Conservation (phyloP, 2,797 vertebrate genomes). For the Anas capensis region DNA sequence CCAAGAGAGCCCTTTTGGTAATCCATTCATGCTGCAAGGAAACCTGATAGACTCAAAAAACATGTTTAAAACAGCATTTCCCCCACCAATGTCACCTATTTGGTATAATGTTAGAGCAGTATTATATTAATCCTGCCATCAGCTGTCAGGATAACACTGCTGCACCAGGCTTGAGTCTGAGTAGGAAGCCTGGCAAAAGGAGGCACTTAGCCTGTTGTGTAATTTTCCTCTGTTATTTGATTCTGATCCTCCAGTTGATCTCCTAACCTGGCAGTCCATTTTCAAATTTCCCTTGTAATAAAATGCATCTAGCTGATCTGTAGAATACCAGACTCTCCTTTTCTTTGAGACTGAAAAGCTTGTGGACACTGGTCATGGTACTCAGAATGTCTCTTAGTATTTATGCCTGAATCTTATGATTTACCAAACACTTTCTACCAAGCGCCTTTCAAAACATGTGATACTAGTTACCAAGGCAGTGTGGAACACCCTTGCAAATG, state of each 20-base stretch:
- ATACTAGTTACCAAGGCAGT: neutral
- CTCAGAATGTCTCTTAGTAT: neutral
- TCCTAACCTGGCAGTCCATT: neutral
- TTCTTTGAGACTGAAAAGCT: neutral
- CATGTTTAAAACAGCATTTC: neutral
- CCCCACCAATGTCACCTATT: accelerated
- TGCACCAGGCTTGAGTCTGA: accelerated
- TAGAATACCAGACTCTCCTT: neutral
- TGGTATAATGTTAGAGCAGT: neutral
- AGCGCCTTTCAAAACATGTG: neutral
- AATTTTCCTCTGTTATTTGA: neutral
- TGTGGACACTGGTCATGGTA: accelerated
- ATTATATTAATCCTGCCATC: neutral
- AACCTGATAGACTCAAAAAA: neutral
- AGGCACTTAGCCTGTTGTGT: accelerated
- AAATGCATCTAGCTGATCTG: neutral
- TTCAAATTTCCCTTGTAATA: neutral
- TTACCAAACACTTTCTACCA: neutral
- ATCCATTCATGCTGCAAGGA: neutral
- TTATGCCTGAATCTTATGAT: neutral
- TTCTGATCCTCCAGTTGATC: accelerated
- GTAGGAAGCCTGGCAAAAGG: neutral
- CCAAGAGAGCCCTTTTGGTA: neutral
- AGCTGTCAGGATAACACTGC: neutral
- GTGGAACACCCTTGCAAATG: neutral